Evolutionary conservation across 2,113 vertebrate genomes (phyloP), one percentile per base, ranked within the genome.

Genomic region (Formicarius rufipectus): DNA sequence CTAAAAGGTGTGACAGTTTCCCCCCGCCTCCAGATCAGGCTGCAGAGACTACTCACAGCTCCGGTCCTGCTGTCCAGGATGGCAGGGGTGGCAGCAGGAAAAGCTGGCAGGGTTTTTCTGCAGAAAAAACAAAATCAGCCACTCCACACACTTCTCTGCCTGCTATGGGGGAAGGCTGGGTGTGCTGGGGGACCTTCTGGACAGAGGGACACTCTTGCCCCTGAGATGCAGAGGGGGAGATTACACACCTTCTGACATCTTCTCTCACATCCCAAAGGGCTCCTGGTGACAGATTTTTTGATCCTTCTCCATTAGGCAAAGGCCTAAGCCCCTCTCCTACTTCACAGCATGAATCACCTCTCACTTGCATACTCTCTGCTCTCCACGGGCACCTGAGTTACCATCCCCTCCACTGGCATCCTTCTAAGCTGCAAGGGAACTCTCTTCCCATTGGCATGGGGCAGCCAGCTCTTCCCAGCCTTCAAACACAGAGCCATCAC

Each of bases 361-460:
- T 67, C 28, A 37, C 17, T 56, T 73, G 33, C 44, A n/a, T 5
- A 1, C 14, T 44, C 1, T 31, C 53, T 85, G 62, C 47, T 13
- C 30, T 55, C 71, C 58, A 4, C 1, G 1, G 2, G 2, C 2
- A 0, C 7, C 33, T 30, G 40, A 19, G 18, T 31, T 49, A 68
- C 40, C 28, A 14, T 25, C 7, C 6, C 15, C 24, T 35, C 40
- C 79, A 31, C 40, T 2, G 0, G 39, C 47, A 63, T 27, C 82
- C 49, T 52, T 75, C 66, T 8, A 3, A 58, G 25, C 49, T 56
- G 21, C 44, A 11, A 1, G n/a, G 21, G n/a, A 71, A 10, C 52
- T 71, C 42, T 25, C 4, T 62, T n/a, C 31, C 56, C 7, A 0
- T 22, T 0, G 0, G 22, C 30, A 19, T 0, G 0, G 42, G 17